Evolutionary conservation across 2,888 invertebrate genomes (phyloP), one percentile per base, ranked within the genome.

Genomic region (Ferdinandea cuprea): DNA sequence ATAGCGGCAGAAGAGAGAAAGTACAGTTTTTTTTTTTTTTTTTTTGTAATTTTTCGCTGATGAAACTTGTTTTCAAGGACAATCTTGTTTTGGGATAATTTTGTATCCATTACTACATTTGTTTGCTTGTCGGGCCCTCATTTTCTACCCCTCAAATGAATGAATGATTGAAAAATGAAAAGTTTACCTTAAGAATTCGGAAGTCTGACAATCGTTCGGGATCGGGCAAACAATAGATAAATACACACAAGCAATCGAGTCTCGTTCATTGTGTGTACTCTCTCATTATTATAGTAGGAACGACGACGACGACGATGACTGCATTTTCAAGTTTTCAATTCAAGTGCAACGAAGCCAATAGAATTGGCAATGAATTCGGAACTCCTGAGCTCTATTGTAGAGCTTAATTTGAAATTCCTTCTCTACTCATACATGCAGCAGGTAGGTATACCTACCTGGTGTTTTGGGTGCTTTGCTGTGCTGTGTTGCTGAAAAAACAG

Each of bases 281-380:
- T 32, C 25, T 71, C 68, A 73, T 78, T 83, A 83, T 72, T 61
- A n/a, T 37, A 37, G 44, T 19, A 44, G 44, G 48, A 37, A 52
- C 58, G 46, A 77, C 52, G 72, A 83, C 73, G 78, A 78, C 83
- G 30, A 52, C 58, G 46, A 77, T 46, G 72, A 83, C 73, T 83
- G 83, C 83, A 83, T 78, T 73, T 72, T 61, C 66, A 77, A 72
- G 66, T 77, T 81, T 81, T 77, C 81, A 69, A 83, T 83, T 83
- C 83, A 78, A 83, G 83, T 78, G 83, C 83, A 83, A 21, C 63
- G 66, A 68, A 68, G 78, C 83, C 72, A 78, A 83, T 73, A 63
- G 83, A 83, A 83, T 83, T 78, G 83, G 83, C 83, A 83, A 78
- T 83, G 83, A 83, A 80, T 78, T 83, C 65, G 19, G 48, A 68